Conservation (phyloP, 37 sponge, comb jelly and placozoan genomes). For the Oopsacas minuta region DNA sequence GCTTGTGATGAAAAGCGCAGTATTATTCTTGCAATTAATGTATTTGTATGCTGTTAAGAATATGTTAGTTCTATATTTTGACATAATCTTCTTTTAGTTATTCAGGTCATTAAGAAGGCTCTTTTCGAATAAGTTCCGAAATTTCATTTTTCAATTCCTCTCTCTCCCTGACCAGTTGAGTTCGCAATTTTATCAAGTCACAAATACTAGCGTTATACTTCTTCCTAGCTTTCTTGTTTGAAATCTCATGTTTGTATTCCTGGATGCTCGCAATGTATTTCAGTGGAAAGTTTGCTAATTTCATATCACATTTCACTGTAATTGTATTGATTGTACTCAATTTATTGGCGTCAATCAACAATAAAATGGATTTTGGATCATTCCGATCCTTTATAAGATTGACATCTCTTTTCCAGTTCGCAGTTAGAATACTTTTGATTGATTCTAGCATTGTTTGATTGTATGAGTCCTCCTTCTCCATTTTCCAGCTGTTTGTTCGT, state of each 20-base stretch:
- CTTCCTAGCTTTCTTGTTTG: not conserved
- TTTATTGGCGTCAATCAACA: not conserved
- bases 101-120: too few species aligned
- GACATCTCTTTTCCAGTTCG: not conserved
- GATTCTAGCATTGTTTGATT: too few species aligned
- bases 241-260: not conserved
- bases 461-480: too few species aligned
- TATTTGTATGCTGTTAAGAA: too few species aligned
- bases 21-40: too few species aligned
- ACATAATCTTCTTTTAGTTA: too few species aligned
- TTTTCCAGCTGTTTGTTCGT: too few species aligned
- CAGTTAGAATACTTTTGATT: not conserved
- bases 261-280: not conserved
- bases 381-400: not conserved
- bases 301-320: not conserved
- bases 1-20: too few species aligned
- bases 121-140: too few species aligned
- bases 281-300: not conserved
- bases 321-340: not conserved
- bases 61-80: too few species aligned
- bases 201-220: not conserved
- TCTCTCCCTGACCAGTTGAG: not conserved
- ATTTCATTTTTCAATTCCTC: not conserved
- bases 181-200: not conserved
- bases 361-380: not conserved